Base-by-base conservation (phyloP, 2,888 invertebrate species). In the Pollenia labialis region DNA sequence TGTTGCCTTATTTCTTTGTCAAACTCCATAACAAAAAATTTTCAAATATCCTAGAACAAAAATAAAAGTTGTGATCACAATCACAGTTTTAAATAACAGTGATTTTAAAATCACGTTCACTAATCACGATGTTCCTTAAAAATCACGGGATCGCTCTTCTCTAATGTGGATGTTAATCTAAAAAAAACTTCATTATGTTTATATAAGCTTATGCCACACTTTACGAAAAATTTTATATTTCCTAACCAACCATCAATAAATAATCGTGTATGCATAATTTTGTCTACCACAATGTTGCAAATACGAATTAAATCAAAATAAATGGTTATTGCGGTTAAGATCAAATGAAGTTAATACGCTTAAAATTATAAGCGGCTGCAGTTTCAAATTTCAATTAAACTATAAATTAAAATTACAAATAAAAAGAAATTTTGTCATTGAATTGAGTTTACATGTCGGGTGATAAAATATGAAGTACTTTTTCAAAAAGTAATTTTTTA, bases 331-430 rank as follows among this genome's bases (percentile, higher is more conserved):
- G 85, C 77, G 66, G 81, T 46, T 66, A 16, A 74, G 54, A 79
- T 85, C 77, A 79, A 85, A 74, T 16, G 16, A 69, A 60, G 23
- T 72, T 77, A 77, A 60, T 81, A 23, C 54, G 32, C 72, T 54
- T 54, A 62, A 81, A 81, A 44, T 77, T 79, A 68, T 40, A 81
- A 68, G 62, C 48, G 32, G 77, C 74, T 75, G 72, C 81, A 77
- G 58, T 81, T 81, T 76, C 18, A 66, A 72, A 77, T 77, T 85
- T 46, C 77, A 52, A 72, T 77, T 72, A 71, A 81, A 42, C 66
- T 81, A 60, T 77, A 68, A 74, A 81, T 77, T 79, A 74, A 54
- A 66, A 18, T 58, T 68, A 32, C 32, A 32, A 32, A 23, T 18
- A 58, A 46, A 68, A 81, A 32, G 54, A 66, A 72, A 62, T 54